These are phyloP conservation scores for Agriopis marginaria DNA, from an alignment of 2,888 invertebrate genomes.

Conservation along the genomic window DNA sequence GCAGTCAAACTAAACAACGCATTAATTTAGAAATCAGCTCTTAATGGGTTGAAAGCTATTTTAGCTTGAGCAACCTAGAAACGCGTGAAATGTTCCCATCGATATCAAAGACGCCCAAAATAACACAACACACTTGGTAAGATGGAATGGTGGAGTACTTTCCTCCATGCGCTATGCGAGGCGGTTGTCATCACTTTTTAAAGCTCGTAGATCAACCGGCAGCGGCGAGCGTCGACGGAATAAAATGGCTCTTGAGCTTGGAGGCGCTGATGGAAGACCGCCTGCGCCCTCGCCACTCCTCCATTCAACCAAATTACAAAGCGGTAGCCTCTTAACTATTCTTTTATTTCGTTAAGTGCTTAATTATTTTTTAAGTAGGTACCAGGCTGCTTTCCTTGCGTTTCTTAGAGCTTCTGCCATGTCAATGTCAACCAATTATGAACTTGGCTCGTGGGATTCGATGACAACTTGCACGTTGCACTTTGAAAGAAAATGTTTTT, in stretches of 20 bases:
- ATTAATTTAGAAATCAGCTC: slow-evolving; percentile 34
- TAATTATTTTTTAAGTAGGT: neutral
- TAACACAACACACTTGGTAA: slow-evolving; percentile 25
- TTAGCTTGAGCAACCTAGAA: slow-evolving; percentile 28
- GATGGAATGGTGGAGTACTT: slow-evolving; percentile 12
- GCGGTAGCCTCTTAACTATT: slow-evolving; percentile 62
- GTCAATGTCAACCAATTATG: too few species aligned
- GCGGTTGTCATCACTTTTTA: slow-evolving; percentile 72
- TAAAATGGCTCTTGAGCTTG: slow-evolving; percentile 74
- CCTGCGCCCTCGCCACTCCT: slow-evolving; percentile 51
- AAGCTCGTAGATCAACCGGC: slow-evolving; percentile 68
- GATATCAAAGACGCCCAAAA: slow-evolving; percentile 32
- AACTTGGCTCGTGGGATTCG: too few species aligned
- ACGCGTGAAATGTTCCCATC: slow-evolving; percentile 28
- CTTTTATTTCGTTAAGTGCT: slow-evolving; percentile 58
- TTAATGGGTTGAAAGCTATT: slow-evolving; percentile 32
- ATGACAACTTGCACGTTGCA: too few species aligned
- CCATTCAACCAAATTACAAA: slow-evolving; percentile 51
- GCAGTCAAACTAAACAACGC: slow-evolving; percentile 24
- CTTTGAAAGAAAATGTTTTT: neutral
- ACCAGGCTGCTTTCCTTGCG: neutral
- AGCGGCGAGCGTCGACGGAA: slow-evolving; percentile 61
- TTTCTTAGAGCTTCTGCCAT: too few species aligned
- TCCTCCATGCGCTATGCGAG: slow-evolving; percentile 26
- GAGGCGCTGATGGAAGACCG: slow-evolving; percentile 69